Conservation (phyloP, 1,140 invertebrate species). For the Ridgeia piscesae region DNA sequence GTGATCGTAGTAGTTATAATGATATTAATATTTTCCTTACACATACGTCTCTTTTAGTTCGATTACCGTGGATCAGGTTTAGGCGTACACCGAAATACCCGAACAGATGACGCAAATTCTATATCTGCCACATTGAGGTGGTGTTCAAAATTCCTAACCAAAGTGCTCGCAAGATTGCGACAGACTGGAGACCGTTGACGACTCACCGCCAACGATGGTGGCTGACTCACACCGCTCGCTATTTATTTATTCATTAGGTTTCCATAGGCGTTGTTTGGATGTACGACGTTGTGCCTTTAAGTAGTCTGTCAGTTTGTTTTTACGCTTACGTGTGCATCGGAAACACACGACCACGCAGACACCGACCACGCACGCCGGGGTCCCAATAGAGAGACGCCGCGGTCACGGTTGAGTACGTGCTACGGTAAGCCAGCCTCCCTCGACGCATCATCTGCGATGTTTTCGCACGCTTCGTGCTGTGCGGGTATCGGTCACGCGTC, state of each 20-base stretch:
- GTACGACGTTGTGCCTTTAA: neutral
- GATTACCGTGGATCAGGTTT: neutral
- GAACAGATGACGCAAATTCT: too few relatives aligned
- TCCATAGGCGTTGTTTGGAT: neutral
- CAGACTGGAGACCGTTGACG: neutral
- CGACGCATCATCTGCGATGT: neutral
- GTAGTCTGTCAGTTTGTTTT: neutral
- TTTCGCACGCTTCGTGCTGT: neutral
- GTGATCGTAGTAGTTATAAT: too few relatives aligned
- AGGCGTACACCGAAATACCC: neutral
- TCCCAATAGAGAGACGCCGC: neutral
- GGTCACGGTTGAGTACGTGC: neutral
- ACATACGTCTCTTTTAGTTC: neutral
- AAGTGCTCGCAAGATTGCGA: neutral
- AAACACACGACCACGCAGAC: neutral
- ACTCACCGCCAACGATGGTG: neutral
- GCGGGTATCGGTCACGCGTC: neutral
- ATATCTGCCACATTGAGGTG: neutral
- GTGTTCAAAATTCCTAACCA: neutral
- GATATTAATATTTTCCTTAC: too few relatives aligned
- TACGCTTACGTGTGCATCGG: neutral
- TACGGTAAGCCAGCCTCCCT: neutral
- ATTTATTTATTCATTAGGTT: conserved; percentile 1
- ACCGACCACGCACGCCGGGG: neutral
- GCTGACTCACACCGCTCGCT: neutral